Percentiles rank a stretch among this genome's conserved stretches.
Conservation (phyloP, 2,888 invertebrate genomes). For the Chalcosyrphus nemorum region DNA sequence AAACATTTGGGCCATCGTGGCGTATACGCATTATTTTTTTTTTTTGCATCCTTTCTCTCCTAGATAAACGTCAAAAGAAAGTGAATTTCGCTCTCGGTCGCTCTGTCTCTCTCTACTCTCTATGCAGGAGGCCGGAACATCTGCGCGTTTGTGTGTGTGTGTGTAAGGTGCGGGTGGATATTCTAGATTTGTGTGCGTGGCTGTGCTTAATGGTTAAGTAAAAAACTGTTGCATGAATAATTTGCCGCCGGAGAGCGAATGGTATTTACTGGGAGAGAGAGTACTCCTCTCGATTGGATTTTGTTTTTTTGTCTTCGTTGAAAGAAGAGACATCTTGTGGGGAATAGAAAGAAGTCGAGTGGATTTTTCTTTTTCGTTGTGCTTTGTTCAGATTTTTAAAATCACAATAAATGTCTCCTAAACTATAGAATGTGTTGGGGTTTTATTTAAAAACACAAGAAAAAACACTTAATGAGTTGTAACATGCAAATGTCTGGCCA, state of each 20-base stretch:
- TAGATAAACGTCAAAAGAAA: neutral
- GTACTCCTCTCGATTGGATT: neutral
- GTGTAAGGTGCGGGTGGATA: neutral
- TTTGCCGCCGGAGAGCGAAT: neutral
- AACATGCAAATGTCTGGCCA: too few species aligned
- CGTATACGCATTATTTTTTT: constrained; percentile 45
- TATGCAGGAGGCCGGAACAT: neutral
- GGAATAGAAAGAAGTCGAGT: neutral
- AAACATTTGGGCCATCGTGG: neutral
- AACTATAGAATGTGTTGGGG: too few species aligned
- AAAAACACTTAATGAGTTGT: too few species aligned
- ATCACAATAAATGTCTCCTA: neutral
- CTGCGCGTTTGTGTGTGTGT: neutral
- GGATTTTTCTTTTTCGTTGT: neutral
- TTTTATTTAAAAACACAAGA: too few species aligned
- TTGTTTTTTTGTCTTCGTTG: neutral
- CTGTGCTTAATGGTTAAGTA: constrained; percentile 1
- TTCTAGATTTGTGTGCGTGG: neutral
- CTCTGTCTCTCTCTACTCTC: too few species aligned
- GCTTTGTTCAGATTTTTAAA: neutral
- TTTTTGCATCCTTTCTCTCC: neutral
- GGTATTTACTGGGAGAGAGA: neutral
- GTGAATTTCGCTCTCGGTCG: constrained; percentile 15
- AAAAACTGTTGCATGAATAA: constrained; percentile 55
- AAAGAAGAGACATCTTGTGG: constrained; percentile 24